Percentiles rank a stretch among this genome's conserved stretches.
Conservation (phyloP, 2,888 invertebrate genomes). For the Odontocerum albicorne region DNA sequence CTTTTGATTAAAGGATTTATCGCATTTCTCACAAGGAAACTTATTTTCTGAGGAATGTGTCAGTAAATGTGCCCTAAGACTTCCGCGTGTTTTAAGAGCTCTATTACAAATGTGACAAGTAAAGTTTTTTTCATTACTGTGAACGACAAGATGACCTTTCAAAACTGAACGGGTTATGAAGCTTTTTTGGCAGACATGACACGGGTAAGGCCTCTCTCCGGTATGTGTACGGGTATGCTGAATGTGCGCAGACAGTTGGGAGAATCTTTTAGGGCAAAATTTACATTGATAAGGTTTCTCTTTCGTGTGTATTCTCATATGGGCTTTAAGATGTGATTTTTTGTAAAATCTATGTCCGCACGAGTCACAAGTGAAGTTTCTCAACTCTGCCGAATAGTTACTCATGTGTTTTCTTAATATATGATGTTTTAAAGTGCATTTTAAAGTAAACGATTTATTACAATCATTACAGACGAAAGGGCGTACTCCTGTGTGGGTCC, state of each 20-base stretch:
- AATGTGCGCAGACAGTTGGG: slow-evolving; percentile 43
- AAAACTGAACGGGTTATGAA: slow-evolving; percentile 10
- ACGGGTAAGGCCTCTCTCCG: slow-evolving; percentile 21
- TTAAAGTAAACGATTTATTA: slow-evolving; percentile 9
- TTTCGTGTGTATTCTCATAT: slow-evolving; percentile 49
- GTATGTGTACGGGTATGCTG: slow-evolving; percentile 45
- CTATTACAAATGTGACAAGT: slow-evolving; percentile 22
- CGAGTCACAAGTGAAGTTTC: slow-evolving; percentile 43
- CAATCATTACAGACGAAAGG: slow-evolving; percentile 17
- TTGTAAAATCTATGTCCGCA: slow-evolving; percentile 50
- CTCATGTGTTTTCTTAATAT: slow-evolving; percentile 4
- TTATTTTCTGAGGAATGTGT: too few relatives aligned
- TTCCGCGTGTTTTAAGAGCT: too few relatives aligned
- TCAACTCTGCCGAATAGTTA: background rate
- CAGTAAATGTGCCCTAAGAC: too few relatives aligned
- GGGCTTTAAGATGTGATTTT: slow-evolving; percentile 46
- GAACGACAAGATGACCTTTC: slow-evolving; percentile 11
- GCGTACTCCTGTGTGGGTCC: slow-evolving; percentile 24
- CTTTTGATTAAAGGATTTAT: too few relatives aligned
- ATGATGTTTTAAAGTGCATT: slow-evolving; percentile 15
- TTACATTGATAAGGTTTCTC: slow-evolving; percentile 49
- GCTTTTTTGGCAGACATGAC: slow-evolving; percentile 20
- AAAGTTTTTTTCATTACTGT: slow-evolving; percentile 18
- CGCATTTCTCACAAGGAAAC: too few relatives aligned
- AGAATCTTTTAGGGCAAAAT: slow-evolving; percentile 45